Evolutionary conservation across 2,888 invertebrate genomes (phyloP).

Genomic region (Tiphia femorata): DNA sequence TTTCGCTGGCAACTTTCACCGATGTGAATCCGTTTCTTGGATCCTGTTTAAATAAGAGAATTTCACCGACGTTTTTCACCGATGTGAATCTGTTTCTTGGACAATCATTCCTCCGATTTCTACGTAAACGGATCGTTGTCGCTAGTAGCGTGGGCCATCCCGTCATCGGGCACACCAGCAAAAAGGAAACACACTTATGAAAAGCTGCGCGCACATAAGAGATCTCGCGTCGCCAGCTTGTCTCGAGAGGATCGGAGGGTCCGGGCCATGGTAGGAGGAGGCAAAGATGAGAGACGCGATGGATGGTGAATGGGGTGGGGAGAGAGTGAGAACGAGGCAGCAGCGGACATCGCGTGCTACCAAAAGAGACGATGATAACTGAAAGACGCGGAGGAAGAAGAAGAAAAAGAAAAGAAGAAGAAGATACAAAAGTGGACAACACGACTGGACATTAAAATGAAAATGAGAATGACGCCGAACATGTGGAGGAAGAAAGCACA

Average conservation of each 20-base stretch:
- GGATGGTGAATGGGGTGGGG: slow-evolving; percentile 32
- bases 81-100: too few species aligned
- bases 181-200: slow-evolving; percentile 25
- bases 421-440: neutral
- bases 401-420: slow-evolving; percentile 13
- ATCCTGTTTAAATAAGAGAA: too few species aligned
- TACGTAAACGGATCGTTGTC: too few species aligned
- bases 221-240: slow-evolving; percentile 54
- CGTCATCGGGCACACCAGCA: too few species aligned
- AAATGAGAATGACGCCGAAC: slow-evolving; percentile 13
- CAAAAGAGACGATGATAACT: slow-evolving; percentile 13
- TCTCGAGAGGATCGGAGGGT: slow-evolving; percentile 47
- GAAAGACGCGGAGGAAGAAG: slow-evolving; percentile 14
- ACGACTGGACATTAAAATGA: too few species aligned
- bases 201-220: slow-evolving; percentile 41
- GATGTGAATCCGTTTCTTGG: too few species aligned
- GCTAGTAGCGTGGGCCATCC: too few species aligned
- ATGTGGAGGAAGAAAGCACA: slow-evolving; percentile 13
- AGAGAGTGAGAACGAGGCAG: slow-evolving; percentile 18
- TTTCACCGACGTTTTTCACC: too few species aligned
- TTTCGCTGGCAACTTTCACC: too few species aligned
- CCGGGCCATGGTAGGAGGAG: slow-evolving; percentile 31
- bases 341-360: too few species aligned
- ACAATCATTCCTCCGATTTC: too few species aligned
- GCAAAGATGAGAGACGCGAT: slow-evolving; percentile 9